Conservation (phyloP, 2,888 invertebrate genomes). For the Standfussiana lucernea region DNA sequence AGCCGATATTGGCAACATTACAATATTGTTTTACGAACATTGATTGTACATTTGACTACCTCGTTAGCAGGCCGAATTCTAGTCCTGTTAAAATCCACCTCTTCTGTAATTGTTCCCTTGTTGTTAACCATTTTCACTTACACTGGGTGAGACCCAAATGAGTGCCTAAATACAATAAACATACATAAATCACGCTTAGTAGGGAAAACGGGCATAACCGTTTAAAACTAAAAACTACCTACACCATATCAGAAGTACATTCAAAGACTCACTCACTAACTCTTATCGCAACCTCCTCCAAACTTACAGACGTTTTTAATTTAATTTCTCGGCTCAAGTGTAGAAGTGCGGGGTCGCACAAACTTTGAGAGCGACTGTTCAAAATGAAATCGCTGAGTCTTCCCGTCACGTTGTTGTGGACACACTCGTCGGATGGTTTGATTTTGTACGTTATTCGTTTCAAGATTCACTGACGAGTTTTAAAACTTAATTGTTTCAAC, state of each 20-base stretch:
- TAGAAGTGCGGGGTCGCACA: not conserved
- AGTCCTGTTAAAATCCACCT: too few relatives aligned
- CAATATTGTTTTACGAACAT: too few relatives aligned
- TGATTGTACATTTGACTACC: too few relatives aligned
- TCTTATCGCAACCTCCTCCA: not conserved
- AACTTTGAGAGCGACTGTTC: constrained; percentile 60
- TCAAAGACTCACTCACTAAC: not conserved
- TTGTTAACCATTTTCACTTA: too few relatives aligned
- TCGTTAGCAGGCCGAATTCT: too few relatives aligned
- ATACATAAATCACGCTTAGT: not conserved
- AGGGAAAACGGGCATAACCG: not conserved
- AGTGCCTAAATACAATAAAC: too few relatives aligned
- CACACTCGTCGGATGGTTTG: constrained; percentile 48
- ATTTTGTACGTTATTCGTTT: constrained; percentile 47
- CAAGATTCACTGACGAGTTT: constrained; percentile 38
- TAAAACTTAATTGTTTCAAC: constrained; percentile 23
- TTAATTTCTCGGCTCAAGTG: constrained; percentile 24
- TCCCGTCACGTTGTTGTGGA: constrained; percentile 63
- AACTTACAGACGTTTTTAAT: constrained; percentile 14
- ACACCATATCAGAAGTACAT: not conserved
- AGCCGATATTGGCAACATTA: too few relatives aligned
- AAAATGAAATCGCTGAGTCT: constrained; percentile 63
- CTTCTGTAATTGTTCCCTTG: too few relatives aligned
- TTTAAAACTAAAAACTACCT: not conserved
- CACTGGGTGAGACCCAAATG: too few relatives aligned